phyloP scores from a whole-genome alignment of 2,888 invertebrate genomes.

The Diarsia brunnea region DNA sequence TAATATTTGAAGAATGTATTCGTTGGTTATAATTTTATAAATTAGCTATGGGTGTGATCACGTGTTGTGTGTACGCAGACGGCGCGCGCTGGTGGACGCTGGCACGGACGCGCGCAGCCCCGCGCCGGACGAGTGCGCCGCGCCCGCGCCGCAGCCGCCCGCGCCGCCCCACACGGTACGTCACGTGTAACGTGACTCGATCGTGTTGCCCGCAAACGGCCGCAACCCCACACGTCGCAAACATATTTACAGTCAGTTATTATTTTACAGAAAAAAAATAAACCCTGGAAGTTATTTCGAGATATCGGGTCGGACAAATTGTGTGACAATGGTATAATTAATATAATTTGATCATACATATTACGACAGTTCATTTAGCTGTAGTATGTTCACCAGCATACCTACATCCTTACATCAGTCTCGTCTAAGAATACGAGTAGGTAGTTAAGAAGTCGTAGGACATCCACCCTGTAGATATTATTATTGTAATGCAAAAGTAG shows the following conservation, averaged over 20 bases:
- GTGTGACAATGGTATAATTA: slow-evolving; percentile 58
- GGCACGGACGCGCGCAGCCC: slow-evolving; percentile 28
- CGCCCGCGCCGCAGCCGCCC: not conserved
- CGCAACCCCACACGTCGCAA: not conserved
- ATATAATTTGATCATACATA: not conserved
- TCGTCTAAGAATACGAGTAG: not conserved
- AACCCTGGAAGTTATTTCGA: slow-evolving; percentile 61
- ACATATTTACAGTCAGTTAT: not conserved
- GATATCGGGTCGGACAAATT: slow-evolving; percentile 42
- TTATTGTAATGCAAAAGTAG: not conserved
- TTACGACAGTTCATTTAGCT: not conserved
- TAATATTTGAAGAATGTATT: not conserved
- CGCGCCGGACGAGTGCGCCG: not conserved
- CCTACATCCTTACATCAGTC: not conserved
- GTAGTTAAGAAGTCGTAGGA: not conserved
- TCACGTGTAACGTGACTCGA: not conserved
- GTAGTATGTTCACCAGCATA: not conserved
- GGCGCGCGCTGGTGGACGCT: slow-evolving; percentile 39
- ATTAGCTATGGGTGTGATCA: not conserved
- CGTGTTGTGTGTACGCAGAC: slow-evolving; percentile 13
- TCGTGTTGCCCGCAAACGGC: too few species aligned
- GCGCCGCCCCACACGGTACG: slow-evolving; percentile 21
- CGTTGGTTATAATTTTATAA: not conserved
- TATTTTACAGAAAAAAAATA: slow-evolving; percentile 57
- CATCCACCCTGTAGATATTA: not conserved